Evolutionary conservation across 1,140 invertebrate genomes (phyloP).

Genomic region (Pteromalus puparum): DNA sequence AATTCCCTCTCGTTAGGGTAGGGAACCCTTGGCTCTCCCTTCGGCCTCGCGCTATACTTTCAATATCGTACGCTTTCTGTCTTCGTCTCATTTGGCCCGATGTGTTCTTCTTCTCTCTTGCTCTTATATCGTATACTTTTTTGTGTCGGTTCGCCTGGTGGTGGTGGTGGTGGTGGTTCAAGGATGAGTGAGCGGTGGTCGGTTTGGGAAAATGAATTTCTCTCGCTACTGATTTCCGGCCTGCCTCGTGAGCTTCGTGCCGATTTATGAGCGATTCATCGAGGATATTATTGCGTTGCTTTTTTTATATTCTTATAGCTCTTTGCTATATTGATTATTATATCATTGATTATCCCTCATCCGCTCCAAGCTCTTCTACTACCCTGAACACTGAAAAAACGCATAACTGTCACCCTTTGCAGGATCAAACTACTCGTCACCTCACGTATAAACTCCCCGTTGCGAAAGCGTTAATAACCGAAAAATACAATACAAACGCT

Average conservation of each 20-base stretch:
- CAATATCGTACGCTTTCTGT: background rate
- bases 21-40: constrained; percentile 55
- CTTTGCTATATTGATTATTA: too few species aligned
- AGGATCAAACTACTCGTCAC: too few species aligned
- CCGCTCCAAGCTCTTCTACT: too few species aligned
- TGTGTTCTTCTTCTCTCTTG: constrained; percentile 9
- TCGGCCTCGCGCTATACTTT: background rate
- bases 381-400: too few species aligned
- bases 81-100: too few species aligned
- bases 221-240: constrained; percentile 7
- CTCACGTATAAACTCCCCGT: background rate
- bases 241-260: background rate
- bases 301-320: too few species aligned
- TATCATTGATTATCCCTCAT: too few species aligned
- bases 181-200: background rate
- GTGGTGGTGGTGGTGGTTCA: background rate
- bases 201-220: constrained; percentile 14
- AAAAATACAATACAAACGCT: constrained; percentile 48
- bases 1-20: constrained; percentile 63
- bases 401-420: too few species aligned
- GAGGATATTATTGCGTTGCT: background rate
- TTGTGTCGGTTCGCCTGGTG: background rate
- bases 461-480: constrained; percentile 6
- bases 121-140: background rate
- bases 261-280: background rate